Evolutionary conservation across 2,113 vertebrate species (phyloP), one percentile per base, ranked within the genome.

Genomic region (Trachemys scripta): DNA sequence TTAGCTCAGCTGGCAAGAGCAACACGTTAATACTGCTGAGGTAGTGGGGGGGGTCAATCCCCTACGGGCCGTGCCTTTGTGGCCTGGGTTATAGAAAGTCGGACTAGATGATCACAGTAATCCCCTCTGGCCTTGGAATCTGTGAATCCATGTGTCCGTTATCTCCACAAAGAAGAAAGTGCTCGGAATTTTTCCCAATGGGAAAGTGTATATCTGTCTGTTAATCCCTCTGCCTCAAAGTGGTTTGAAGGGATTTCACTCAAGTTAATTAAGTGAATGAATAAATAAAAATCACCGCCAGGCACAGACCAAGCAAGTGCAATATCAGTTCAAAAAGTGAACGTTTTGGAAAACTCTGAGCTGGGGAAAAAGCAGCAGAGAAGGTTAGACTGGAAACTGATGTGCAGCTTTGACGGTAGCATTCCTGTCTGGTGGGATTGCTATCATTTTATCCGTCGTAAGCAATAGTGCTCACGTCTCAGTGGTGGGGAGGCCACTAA

Each of bases 241-340:
- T 78, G 3, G 3, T 45, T 45, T 69, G 42, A 59, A 65, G 11
- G 24, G 59, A 83, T 88, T 93, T 91, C 93, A 6, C 35, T 85
- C 5, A 29, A 59, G 76, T 59, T 13, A 19, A 54, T 59, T 11
- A 22, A 54, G 13, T 19, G 57, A 72, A 12, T 1, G 3, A 78
- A 47, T 78, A 69, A 69, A 13, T 3, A 56, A 2, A 11, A 11
- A 1, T 54, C 4, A 51, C 2, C 20, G 80, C 76, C 25, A 78
- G 35, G 50, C 42, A 92, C n/a, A 53, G 3, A 42, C 5, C 4
- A 3, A 0, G 0, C 31, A 50, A 38, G 88, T 85, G 2, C 3
- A 51, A 56, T 80, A 92, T 78, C 35, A 27, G 11, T 72, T 87
- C 90, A 47, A 62, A 92, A 92, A 94, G 19, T 0, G 0, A 6